Evolutionary conservation across 1,140 invertebrate genomes (phyloP).

Genomic region (Aleiodes sp.): DNA sequence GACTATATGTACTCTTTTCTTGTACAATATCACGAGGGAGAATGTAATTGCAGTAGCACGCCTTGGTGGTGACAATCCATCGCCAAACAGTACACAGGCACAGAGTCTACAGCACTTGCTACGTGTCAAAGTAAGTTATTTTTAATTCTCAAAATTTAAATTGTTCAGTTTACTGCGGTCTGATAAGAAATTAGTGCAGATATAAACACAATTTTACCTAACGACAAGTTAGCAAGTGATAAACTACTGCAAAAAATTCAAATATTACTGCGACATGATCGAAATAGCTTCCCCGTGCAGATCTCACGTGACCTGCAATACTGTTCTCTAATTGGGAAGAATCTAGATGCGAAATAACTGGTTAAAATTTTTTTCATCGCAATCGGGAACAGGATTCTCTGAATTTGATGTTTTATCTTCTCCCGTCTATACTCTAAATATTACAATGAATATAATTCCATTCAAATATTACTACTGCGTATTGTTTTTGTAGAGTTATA

Average conservation of each 20-base stretch:
- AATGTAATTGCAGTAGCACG: constrained; percentile 87
- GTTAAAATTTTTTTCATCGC: no score
- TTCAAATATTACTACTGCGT: background rate
- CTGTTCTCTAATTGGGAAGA: no score
- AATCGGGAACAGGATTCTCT: no score
- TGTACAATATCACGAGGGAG: constrained; percentile 85
- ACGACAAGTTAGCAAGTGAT: background rate
- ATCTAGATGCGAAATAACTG: no score
- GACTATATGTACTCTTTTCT: constrained; percentile 83
- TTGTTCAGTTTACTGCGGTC: background rate
- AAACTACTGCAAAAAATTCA: no score
- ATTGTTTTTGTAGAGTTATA: background rate
- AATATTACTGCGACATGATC: no score
- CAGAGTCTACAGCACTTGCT: constrained; percentile 63
- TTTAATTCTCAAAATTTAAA: constrained; percentile 23
- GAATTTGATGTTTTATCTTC: no score
- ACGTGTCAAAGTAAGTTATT: constrained; percentile 63
- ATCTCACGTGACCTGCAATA: no score
- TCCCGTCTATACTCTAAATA: background rate
- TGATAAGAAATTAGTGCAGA: no score
- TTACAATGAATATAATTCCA: background rate
- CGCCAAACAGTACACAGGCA: constrained; percentile 61
- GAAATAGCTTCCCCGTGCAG: no score
- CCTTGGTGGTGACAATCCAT: constrained; percentile 72
- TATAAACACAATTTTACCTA: background rate